Percentiles rank a stretch among this genome's conserved stretches.
Conservation (phyloP, 2,888 invertebrate species). For the Arctia plantaginis region DNA sequence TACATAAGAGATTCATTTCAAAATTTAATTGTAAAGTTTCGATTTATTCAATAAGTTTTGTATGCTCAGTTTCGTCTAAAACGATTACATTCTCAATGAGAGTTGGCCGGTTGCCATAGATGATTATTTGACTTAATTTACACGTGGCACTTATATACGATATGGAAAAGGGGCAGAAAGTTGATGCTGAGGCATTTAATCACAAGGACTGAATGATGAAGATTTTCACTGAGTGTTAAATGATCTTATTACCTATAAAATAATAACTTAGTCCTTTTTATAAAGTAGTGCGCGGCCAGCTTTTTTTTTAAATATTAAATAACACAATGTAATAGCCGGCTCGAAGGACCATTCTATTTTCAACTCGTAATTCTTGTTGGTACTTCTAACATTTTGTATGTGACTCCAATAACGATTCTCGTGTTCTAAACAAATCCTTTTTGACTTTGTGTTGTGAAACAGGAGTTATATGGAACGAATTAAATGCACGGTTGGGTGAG, state of each 20-base stretch:
- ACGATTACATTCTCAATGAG: too few species aligned
- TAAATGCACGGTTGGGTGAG: slow-evolving; percentile 25
- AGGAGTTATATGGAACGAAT: slow-evolving; percentile 20
- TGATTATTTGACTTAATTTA: too few species aligned
- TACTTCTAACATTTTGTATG: not conserved
- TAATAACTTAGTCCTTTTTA: not conserved
- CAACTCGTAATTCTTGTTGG: not conserved
- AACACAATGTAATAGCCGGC: not conserved
- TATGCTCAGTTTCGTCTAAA: too few species aligned
- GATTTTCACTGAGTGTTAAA: not conserved
- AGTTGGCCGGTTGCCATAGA: too few species aligned
- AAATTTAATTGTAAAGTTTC: too few species aligned
- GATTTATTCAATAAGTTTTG: too few species aligned
- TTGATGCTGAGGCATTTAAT: not conserved
- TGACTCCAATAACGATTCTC: not conserved
- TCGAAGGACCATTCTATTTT: slow-evolving; percentile 1
- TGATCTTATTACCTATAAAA: not conserved
- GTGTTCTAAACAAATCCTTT: slow-evolving; percentile 11
- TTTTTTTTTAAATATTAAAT: not conserved
- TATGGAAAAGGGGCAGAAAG: too few species aligned
- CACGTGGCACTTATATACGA: too few species aligned
- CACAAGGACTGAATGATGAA: not conserved
- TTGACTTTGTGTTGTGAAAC: slow-evolving; percentile 11
- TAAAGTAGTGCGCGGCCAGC: not conserved
- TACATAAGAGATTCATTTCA: too few species aligned